A percentile compares a stretch with the other conserved stretches of the same genome.
Conservation (phyloP, 2,113 vertebrate species). For the Falco punctatus region DNA sequence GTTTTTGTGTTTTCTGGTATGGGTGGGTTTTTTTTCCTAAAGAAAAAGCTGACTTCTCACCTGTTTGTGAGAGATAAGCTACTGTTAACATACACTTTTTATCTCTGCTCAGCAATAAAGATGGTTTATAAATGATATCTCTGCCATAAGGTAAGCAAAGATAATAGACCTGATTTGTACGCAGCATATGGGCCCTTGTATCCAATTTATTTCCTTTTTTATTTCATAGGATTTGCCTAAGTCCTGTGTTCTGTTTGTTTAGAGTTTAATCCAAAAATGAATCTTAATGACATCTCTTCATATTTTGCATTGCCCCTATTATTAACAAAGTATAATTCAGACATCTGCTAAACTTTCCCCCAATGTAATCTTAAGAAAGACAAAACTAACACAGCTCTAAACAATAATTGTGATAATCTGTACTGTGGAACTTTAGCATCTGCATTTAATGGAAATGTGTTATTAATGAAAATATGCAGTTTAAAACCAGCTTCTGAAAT, state of each 20-base stretch:
- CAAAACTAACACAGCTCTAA: slow-evolving; percentile 6
- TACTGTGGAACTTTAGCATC: background rate
- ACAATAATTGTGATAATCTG: slow-evolving; percentile 24
- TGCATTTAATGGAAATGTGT: background rate
- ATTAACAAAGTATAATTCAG: slow-evolving; percentile 61
- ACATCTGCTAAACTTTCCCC: slow-evolving; percentile 50
- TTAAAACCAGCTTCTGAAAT: background rate
- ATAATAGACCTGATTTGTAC: slow-evolving; percentile 74
- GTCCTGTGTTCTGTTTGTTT: slow-evolving; percentile 36
- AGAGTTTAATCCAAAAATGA: slow-evolving; percentile 38
- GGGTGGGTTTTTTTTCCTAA: background rate
- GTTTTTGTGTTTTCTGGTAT: background rate
- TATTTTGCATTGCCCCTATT: slow-evolving; percentile 13
- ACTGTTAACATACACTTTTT: slow-evolving; percentile 51
- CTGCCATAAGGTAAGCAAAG: slow-evolving; percentile 62
- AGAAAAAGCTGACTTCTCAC: slow-evolving; percentile 31
- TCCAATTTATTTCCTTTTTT: slow-evolving; percentile 53
- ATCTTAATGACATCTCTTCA: slow-evolving; percentile 36
- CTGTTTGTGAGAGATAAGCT: slow-evolving; percentile 58
- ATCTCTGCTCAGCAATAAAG: slow-evolving; percentile 53
- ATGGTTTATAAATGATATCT: slow-evolving; percentile 48
- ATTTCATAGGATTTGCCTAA: slow-evolving; percentile 50
- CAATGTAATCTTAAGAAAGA: slow-evolving; percentile 34
- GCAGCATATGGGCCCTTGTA: slow-evolving; percentile 54
- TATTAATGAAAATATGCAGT: background rate